These are phyloP conservation scores for Ptychodera flava DNA, from an alignment of 35 echinoderm and acorn worm species.

Conservation along the genomic window DNA sequence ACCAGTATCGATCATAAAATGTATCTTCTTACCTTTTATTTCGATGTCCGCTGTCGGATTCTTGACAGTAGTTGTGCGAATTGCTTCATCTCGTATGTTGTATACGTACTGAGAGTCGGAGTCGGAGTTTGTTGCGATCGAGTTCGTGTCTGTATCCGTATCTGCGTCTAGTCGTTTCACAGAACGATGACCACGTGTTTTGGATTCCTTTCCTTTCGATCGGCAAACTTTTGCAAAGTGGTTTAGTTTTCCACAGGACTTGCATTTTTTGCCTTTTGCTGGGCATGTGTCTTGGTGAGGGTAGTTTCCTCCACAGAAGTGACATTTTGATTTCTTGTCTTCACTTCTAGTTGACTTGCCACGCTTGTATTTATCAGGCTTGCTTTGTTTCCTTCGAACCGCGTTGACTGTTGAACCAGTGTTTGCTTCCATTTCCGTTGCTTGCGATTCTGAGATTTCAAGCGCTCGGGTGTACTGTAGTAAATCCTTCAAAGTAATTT, in stretches of 20 bases:
- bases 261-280: neutral
- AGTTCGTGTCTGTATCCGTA: no score
- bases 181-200: no score
- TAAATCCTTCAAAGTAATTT: slow-evolving; percentile 5
- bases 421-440: slow-evolving; percentile 15
- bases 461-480: slow-evolving; percentile 16
- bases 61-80: no score
- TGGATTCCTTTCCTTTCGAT: neutral
- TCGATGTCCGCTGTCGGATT: slow-evolving; percentile 4
- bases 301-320: neutral
- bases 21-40: neutral
- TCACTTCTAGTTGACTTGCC: neutral
- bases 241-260: slow-evolving; percentile 23
- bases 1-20: slow-evolving; percentile 22
- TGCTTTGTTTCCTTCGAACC: slow-evolving; percentile 7
- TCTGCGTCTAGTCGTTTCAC: no score
- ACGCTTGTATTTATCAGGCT: neutral
- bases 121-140: no score
- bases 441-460: slow-evolving; percentile 22
- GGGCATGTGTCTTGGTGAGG: neutral
- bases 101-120: no score
- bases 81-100: no score
- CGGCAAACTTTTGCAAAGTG: slow-evolving; percentile 23
- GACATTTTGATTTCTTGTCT: no score
- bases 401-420: neutral